Percentiles rank a stretch among this genome's conserved stretches.
Evolutionary conservation across 2,113 vertebrate species (phyloP).

Genomic region (Sminthopsis crassicaudata): DNA sequence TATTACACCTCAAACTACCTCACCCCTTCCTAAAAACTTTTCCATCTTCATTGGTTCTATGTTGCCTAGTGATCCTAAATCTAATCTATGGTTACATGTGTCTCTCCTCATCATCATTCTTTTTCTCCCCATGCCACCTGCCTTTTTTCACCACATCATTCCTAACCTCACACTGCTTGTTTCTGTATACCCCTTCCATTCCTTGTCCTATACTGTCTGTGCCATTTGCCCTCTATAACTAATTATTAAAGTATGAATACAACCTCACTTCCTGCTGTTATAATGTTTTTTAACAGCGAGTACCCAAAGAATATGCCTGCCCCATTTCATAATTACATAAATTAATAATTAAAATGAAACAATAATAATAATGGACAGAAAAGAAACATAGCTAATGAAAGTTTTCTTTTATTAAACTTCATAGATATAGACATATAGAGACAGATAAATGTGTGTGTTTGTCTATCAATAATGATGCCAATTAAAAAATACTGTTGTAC

Average conservation of each 20-base stretch:
- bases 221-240: neutral
- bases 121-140: neutral
- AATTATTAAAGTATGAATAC: neutral
- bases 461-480: neutral
- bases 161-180: neutral
- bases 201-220: neutral
- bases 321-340: neutral
- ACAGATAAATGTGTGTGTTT: neutral
- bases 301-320: neutral
- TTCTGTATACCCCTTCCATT: neutral
- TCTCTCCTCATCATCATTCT: neutral
- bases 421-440: neutral
- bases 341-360: neutral
- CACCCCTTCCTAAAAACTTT: neutral
- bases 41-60: neutral
- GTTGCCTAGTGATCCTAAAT: neutral
- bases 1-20: neutral
- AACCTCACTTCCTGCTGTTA: neutral
- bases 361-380: neutral
- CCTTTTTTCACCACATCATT: neutral
- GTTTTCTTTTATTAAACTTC: neutral
- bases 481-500: neutral
- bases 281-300: neutral
- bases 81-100: neutral
- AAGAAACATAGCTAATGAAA: neutral